A percentile compares a stretch with the other conserved stretches of the same genome.
Conservation (phyloP, 2,888 invertebrate genomes). For the Limenitis camilla region DNA sequence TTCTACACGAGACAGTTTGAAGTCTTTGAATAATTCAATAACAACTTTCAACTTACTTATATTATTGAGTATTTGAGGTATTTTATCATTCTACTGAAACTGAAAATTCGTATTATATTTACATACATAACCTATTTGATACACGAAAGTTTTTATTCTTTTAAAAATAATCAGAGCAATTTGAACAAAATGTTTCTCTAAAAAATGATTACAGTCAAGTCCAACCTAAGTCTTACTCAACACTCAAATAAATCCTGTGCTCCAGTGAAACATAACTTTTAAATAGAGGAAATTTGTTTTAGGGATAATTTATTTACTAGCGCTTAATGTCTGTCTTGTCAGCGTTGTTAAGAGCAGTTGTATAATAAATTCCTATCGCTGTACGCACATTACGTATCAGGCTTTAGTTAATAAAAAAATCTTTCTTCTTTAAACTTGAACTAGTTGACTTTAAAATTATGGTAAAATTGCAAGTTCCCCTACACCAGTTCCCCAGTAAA, state of each 20-base stretch:
- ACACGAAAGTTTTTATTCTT: background rate
- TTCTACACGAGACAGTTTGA: constrained; percentile 62
- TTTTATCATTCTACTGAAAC: constrained; percentile 8
- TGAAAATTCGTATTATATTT: constrained; percentile 3
- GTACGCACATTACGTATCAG: constrained; percentile 16
- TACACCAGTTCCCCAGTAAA: background rate
- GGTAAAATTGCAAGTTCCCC: no score
- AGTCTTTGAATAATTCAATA: constrained; percentile 2
- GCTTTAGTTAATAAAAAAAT: background rate
- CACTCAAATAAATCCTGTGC: constrained; percentile 39
- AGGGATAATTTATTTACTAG: constrained; percentile 59
- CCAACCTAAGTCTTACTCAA: constrained; percentile 29
- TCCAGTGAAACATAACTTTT: constrained; percentile 46
- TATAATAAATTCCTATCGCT: constrained; percentile 35
- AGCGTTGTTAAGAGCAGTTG: constrained; percentile 47
- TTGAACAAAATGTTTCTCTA: constrained; percentile 9
- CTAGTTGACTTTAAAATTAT: no score
- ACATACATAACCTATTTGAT: background rate
- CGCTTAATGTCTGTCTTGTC: constrained; percentile 51
- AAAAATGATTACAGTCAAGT: constrained; percentile 33
- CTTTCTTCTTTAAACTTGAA: background rate
- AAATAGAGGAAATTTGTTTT: constrained; percentile 49
- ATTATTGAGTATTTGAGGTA: background rate
- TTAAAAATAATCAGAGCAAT: constrained; percentile 7
- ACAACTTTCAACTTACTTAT: constrained; percentile 7